Evolutionary conservation across 2,888 invertebrate genomes (phyloP).

Genomic region (Amphipyra berbera): DNA sequence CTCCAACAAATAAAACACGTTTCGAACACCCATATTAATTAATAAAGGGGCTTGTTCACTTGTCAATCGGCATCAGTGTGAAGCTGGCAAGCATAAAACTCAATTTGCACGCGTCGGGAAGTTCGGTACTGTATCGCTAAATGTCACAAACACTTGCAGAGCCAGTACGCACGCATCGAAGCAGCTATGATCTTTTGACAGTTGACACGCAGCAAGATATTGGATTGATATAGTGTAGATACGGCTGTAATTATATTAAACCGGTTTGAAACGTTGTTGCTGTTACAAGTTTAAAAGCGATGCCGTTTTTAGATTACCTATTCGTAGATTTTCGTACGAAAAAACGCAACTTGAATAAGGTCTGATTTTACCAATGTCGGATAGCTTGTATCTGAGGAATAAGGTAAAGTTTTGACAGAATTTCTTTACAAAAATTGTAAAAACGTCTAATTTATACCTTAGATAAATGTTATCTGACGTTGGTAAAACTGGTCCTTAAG

Average conservation of each 20-base stretch:
- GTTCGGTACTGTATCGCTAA: slow-evolving; percentile 70
- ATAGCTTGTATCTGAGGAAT: no score
- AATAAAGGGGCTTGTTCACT: slow-evolving; percentile 67
- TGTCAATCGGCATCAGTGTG: slow-evolving; percentile 75
- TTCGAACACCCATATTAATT: slow-evolving; percentile 51
- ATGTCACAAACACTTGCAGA: slow-evolving; percentile 78
- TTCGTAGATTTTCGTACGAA: neutral
- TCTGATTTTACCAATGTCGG: no score
- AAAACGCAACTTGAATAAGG: neutral
- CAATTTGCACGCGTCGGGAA: slow-evolving; percentile 80
- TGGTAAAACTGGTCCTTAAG: no score
- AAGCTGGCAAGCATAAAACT: slow-evolving; percentile 77
- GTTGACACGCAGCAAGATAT: slow-evolving; percentile 45
- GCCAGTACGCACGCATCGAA: slow-evolving; percentile 42
- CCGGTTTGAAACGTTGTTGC: neutral
- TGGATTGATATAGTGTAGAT: slow-evolving; percentile 24
- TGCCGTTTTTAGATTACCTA: neutral
- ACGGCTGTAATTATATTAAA: slow-evolving; percentile 11
- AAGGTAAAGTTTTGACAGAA: no score
- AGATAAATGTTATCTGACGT: no score
- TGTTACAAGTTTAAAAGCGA: neutral
- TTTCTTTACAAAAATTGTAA: no score
- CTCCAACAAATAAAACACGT: slow-evolving; percentile 41
- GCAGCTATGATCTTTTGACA: slow-evolving; percentile 60
- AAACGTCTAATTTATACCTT: no score